Conservation (phyloP, 1,140 invertebrate species). For the Charaxes varanes region DNA sequence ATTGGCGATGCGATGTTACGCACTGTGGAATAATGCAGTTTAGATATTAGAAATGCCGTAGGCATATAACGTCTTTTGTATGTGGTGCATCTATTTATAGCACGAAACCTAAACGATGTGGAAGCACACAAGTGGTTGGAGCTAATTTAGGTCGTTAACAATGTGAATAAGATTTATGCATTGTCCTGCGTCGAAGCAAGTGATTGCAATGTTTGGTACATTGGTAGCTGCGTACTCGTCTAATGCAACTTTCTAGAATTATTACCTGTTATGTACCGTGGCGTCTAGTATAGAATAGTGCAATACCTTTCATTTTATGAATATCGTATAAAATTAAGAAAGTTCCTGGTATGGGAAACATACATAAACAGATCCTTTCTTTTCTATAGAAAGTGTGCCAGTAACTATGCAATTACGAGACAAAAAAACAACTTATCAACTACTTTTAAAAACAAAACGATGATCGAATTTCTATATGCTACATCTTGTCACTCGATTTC, state of each 20-base stretch:
- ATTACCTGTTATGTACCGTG: conserved; percentile 4
- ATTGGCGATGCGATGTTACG: conserved; percentile 5
- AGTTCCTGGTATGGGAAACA: too few relatives aligned
- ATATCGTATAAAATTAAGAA: too few relatives aligned
- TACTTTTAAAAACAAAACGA: too few relatives aligned
- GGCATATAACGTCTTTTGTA: conserved; percentile 10
- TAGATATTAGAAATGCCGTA: too few relatives aligned
- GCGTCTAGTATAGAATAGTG: too few relatives aligned
- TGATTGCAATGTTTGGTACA: conserved; percentile 6
- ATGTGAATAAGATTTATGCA: conserved; percentile 21
- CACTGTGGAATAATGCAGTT: conserved; percentile 4
- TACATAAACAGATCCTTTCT: too few relatives aligned
- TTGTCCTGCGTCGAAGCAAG: conserved; percentile 11
- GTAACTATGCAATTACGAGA: too few relatives aligned
- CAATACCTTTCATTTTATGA: too few relatives aligned
- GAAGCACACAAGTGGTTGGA: conserved; percentile 18
- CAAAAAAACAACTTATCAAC: too few relatives aligned
- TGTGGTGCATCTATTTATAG: conserved; percentile 31
- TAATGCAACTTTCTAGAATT: conserved; percentile 36
- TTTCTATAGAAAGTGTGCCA: too few relatives aligned
- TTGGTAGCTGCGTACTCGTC: conserved; percentile 1
- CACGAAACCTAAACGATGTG: conserved; percentile 22
- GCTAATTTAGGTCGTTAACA: conserved; percentile 26
- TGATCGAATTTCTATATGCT: too few relatives aligned
- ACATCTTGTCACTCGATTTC: too few relatives aligned